These are phyloP conservation scores for Otocyon megalotis DNA, from an alignment of 2,113 vertebrate genomes.

Conservation along the genomic window DNA sequence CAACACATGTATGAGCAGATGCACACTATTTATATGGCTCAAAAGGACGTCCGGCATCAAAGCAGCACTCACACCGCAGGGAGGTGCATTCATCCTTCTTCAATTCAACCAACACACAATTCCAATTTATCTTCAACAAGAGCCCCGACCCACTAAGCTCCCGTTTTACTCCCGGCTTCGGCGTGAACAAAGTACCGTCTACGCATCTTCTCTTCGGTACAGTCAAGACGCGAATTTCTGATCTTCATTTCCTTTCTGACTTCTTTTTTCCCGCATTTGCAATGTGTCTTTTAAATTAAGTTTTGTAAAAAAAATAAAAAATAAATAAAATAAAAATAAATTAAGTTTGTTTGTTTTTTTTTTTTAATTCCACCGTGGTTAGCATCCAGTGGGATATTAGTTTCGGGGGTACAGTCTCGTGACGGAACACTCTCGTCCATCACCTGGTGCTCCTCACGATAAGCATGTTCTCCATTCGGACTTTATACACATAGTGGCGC, in stretches of 20 bases:
- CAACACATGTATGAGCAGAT: background rate
- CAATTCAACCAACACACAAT: background rate
- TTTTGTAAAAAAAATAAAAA: too few species aligned
- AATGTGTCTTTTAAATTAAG: background rate
- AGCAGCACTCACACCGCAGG: background rate
- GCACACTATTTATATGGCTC: too few species aligned
- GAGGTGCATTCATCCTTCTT: background rate
- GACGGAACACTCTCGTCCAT: background rate
- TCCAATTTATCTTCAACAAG: background rate
- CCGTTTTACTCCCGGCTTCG: background rate
- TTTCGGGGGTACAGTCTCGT: background rate
- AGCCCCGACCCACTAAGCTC: background rate
- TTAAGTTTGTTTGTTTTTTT: too few species aligned
- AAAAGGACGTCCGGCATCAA: background rate
- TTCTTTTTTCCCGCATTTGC: background rate
- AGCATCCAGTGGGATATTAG: background rate
- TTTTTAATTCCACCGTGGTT: background rate
- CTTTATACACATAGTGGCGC: accelerated
- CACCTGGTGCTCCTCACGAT: background rate
- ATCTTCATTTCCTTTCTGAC: background rate
- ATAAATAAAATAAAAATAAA: too few species aligned
- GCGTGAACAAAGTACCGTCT: too few species aligned
- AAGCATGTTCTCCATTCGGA: background rate
- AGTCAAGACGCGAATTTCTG: background rate
- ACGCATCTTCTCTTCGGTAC: background rate